Evolutionary conservation across 2,888 invertebrate species (phyloP).

Genomic region (Apamea sordens): DNA sequence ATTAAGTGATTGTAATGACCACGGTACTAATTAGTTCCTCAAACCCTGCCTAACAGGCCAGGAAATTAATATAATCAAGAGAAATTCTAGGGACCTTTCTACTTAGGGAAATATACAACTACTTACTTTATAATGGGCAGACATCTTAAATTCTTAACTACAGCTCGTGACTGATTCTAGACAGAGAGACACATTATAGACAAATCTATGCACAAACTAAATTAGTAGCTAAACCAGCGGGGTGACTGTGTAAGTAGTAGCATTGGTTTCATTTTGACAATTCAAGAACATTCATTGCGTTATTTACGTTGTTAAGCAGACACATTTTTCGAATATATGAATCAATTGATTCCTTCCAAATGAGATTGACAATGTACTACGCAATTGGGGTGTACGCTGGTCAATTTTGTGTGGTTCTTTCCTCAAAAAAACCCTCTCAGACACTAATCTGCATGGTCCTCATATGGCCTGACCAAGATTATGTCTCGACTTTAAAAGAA

Average conservation of each 20-base stretch:
- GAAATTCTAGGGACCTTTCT: not conserved
- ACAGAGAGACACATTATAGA: not conserved
- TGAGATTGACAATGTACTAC: no score
- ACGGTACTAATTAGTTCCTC: slow-evolving; percentile 28
- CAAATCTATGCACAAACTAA: not conserved
- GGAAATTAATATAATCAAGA: slow-evolving; percentile 4
- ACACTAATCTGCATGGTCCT: not conserved
- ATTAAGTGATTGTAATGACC: slow-evolving; percentile 3
- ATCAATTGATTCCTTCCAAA: no score
- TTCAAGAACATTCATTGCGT: no score
- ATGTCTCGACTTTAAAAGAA: no score
- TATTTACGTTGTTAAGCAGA: no score
- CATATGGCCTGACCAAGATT: not conserved
- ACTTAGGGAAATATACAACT: slow-evolving; percentile 9
- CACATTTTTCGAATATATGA: no score
- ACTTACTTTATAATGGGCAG: not conserved
- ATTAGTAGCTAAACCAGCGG: not conserved
- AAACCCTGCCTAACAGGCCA: slow-evolving; percentile 1
- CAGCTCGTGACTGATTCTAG: not conserved
- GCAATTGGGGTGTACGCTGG: not conserved
- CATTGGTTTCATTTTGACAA: no score
- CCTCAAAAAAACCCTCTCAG: not conserved
- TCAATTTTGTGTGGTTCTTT: not conserved
- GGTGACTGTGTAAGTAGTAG: no score
- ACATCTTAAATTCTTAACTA: not conserved